Percentiles rank a stretch among this genome's conserved stretches.
Conservation (phyloP, 2,797 vertebrate species). For the Cyprinella venusta region DNA sequence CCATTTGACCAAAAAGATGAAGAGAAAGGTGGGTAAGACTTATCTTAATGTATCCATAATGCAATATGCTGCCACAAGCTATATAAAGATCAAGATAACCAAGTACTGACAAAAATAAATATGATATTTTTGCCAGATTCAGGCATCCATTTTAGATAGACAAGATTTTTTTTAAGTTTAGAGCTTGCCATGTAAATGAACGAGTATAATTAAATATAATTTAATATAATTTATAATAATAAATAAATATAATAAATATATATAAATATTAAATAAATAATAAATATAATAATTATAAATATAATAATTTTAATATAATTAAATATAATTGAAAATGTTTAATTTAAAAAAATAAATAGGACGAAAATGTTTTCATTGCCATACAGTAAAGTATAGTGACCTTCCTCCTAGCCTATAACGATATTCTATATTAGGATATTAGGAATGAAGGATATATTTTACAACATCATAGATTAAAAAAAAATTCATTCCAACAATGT, state of each 20-base stretch:
- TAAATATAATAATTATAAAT: too few relatives aligned
- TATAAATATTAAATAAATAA: too few relatives aligned
- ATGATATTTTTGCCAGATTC: background rate
- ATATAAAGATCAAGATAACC: background rate
- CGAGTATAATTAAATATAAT: background rate
- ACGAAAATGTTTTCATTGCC: background rate
- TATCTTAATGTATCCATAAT: conserved; percentile 10
- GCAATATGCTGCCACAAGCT: conserved; percentile 11
- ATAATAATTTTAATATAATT: too few relatives aligned
- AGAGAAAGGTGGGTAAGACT: conserved; percentile 2
- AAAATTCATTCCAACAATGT: background rate
- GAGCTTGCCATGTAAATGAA: background rate
- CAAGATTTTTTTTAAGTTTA: background rate
- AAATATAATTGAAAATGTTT: background rate
- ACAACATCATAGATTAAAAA: background rate
- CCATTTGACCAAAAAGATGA: background rate
- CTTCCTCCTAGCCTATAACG: background rate
- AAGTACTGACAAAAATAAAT: background rate
- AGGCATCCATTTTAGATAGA: background rate
- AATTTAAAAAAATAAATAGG: background rate
- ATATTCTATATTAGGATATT: background rate
- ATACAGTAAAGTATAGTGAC: background rate
- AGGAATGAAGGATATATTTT: background rate
- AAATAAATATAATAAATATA: too few relatives aligned
- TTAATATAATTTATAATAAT: background rate